A percentile compares a stretch with the other conserved stretches of the same genome.
phyloP scores from a whole-genome alignment of 2,888 invertebrate genomes.

The Piscicola geometra region DNA sequence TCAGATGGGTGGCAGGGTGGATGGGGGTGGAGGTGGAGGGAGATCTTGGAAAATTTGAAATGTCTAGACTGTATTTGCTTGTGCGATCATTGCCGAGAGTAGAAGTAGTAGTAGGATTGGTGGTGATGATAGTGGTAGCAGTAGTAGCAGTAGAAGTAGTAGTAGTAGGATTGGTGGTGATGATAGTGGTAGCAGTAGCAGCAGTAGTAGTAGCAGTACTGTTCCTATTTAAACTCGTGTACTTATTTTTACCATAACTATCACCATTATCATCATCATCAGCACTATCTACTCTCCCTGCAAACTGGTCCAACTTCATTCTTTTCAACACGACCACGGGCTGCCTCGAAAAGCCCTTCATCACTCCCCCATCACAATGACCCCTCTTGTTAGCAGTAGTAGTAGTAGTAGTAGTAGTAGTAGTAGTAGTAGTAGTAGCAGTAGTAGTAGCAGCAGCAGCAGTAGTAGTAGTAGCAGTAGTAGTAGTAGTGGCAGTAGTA shows the following conservation, averaged over 20 bases:
- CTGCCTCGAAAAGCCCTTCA: too few relatives aligned
- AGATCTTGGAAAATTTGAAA: too few relatives aligned
- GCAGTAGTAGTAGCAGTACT: slow-evolving; percentile 34
- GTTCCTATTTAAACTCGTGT: background rate
- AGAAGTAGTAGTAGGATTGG: background rate
- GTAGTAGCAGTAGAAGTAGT: slow-evolving; percentile 33
- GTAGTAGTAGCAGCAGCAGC: slow-evolving; percentile 27
- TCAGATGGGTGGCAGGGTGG: background rate
- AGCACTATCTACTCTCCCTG: too few relatives aligned
- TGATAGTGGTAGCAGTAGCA: slow-evolving; percentile 33
- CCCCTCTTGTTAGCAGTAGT: slow-evolving; percentile 26
- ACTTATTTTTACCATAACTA: too few relatives aligned
- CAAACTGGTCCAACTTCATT: too few relatives aligned
- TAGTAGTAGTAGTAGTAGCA: slow-evolving; percentile 28
- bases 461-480: slow-evolving; percentile 21
- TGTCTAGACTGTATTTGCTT: too few relatives aligned
- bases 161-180: slow-evolving; percentile 32
- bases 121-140: background rate
- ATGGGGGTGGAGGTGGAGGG: too few relatives aligned
- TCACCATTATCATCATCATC: too few relatives aligned
- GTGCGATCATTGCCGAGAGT: too few relatives aligned
- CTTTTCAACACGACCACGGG: too few relatives aligned
- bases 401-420: slow-evolving; percentile 26
- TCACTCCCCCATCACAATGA: too few relatives aligned
- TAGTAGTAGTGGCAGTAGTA: too few relatives aligned